These are phyloP conservation scores for Nephrotoma flavescens DNA, from an alignment of 2,888 invertebrate species.

Conservation along the genomic window DNA sequence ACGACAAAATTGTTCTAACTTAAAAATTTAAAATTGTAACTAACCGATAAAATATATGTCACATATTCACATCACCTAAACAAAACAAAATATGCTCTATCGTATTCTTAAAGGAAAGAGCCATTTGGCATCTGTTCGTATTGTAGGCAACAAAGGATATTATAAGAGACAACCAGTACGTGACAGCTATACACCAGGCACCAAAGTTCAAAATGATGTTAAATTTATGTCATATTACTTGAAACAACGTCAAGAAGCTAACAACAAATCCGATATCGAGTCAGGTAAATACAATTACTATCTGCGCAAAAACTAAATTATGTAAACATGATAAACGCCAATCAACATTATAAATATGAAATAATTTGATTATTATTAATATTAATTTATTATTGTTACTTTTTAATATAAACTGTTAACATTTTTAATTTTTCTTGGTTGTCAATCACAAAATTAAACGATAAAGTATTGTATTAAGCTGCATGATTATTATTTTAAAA, in stretches of 20 bases:
- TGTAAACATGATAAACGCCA: neutral
- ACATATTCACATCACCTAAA: neutral
- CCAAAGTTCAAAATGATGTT: constrained; percentile 67
- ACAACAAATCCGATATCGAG: constrained; percentile 26
- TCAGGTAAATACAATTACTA: constrained; percentile 12
- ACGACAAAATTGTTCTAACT: neutral
- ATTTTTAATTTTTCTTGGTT: neutral
- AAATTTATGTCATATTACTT: constrained; percentile 77
- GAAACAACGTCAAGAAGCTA: constrained; percentile 58
- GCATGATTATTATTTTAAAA: neutral
- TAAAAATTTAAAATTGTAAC: neutral
- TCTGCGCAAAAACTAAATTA: neutral
- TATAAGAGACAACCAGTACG: constrained; percentile 57
- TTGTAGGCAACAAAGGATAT: constrained; percentile 67
- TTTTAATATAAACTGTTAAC: neutral
- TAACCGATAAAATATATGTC: neutral
- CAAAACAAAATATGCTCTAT: constrained; percentile 1
- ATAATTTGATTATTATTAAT: neutral
- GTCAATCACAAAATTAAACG: neutral
- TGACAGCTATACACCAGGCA: constrained; percentile 35
- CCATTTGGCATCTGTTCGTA: constrained; percentile 69
- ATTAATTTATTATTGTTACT: neutral
- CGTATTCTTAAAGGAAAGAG: constrained; percentile 47
- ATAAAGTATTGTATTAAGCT: neutral
- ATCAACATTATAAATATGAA: neutral